A percentile compares a stretch with the other conserved stretches of the same genome.
phyloP scores from a whole-genome alignment of 2,113 vertebrate species.

The Crotalus viridis region DNA sequence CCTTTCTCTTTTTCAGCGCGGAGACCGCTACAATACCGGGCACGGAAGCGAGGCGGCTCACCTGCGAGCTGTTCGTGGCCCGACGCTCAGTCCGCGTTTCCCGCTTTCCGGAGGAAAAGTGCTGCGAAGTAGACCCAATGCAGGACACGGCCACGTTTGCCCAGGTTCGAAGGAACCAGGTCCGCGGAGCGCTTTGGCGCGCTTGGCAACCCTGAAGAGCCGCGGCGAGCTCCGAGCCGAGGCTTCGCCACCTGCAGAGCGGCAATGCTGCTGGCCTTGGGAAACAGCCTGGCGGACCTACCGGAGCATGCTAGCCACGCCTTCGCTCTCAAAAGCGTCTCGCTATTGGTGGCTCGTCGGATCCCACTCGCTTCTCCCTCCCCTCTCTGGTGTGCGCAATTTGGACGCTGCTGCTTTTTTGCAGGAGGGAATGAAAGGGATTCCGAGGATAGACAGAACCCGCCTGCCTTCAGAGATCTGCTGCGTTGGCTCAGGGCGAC shows the following conservation, averaged over 20 bases:
- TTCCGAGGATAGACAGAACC: background rate
- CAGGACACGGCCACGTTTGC: background rate
- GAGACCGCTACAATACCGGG: background rate
- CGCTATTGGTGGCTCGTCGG: slow-evolving; percentile 33
- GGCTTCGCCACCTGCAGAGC: slow-evolving; percentile 70
- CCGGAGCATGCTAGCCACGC: slow-evolving; percentile 20
- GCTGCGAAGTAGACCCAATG: background rate
- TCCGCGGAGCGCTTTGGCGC: background rate
- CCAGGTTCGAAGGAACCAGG: background rate
- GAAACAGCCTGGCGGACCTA: slow-evolving; percentile 40
- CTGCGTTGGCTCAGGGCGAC: background rate
- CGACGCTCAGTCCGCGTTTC: slow-evolving; percentile 7
- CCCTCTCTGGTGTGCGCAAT: background rate
- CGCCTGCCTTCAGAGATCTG: background rate
- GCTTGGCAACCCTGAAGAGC: background rate
- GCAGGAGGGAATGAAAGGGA: background rate
- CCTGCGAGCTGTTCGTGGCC: slow-evolving; percentile 43
- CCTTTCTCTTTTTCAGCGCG: background rate
- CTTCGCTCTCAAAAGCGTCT: slow-evolving; percentile 1
- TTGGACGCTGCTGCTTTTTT: background rate
- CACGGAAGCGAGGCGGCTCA: slow-evolving; percentile 48
- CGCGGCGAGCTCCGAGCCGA: background rate
- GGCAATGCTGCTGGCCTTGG: slow-evolving; percentile 54
- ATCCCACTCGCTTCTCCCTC: background rate
- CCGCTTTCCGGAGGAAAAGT: slow-evolving; percentile 23